A percentile compares a stretch with the other conserved stretches of the same genome.
phyloP scores from a whole-genome alignment of 2,888 invertebrate genomes.

The Orthonychiurus folsomi region DNA sequence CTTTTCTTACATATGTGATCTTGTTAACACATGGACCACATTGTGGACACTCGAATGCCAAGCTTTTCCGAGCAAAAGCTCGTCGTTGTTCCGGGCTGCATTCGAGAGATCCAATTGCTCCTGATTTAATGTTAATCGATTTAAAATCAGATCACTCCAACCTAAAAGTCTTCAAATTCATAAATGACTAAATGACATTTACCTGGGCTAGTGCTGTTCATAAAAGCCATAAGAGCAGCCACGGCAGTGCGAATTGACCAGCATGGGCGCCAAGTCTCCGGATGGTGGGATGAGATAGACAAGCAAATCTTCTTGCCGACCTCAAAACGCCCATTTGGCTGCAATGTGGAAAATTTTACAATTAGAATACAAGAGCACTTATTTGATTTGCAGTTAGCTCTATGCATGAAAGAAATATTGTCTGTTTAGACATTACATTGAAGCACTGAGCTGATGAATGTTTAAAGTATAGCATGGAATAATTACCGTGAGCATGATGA shows the following conservation, averaged over 20 bases:
- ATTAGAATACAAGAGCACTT: not conserved
- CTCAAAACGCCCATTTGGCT: slow-evolving; percentile 92
- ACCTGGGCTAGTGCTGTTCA: slow-evolving; percentile 12
- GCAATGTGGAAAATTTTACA: slow-evolving; percentile 38
- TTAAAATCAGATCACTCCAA: slow-evolving; percentile 41
- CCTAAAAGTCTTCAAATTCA: no score
- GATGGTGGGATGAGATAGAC: slow-evolving; percentile 90
- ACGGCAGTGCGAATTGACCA: slow-evolving; percentile 64
- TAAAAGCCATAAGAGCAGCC: slow-evolving; percentile 17
- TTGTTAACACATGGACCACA: slow-evolving; percentile 49
- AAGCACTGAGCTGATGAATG: not conserved
- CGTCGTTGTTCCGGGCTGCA: slow-evolving; percentile 76
- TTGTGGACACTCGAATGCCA: slow-evolving; percentile 54
- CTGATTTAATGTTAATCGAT: slow-evolving; percentile 52
- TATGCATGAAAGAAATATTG: no score
- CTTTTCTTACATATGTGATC: slow-evolving; percentile 17
- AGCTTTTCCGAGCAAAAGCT: slow-evolving; percentile 65
- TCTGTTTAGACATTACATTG: no score
- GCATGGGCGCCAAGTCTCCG: slow-evolving; percentile 96
- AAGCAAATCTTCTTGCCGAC: slow-evolving; percentile 88
- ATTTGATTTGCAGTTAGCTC: not conserved
- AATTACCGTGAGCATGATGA: slow-evolving; percentile 73
- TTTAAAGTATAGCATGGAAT: slow-evolving; percentile 6
- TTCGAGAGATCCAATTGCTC: slow-evolving; percentile 84
- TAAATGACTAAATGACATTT: not conserved